A percentile compares a stretch with the other conserved stretches of the same genome.
These are phyloP conservation scores for Eupithecia pulchellata DNA, from an alignment of 2,888 invertebrate species.

Conservation along the genomic window DNA sequence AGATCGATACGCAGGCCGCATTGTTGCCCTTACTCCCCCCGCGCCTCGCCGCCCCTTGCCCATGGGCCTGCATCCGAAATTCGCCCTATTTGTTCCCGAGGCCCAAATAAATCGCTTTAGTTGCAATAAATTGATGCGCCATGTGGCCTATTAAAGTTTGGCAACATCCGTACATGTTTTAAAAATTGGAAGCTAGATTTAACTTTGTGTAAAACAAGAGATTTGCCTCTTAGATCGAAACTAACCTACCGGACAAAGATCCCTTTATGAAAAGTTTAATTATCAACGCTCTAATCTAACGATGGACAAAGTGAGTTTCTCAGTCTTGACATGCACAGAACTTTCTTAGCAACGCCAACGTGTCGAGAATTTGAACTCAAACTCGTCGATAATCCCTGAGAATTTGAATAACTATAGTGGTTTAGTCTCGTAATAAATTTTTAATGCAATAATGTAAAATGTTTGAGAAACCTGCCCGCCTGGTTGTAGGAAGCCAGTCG, in stretches of 20 bases:
- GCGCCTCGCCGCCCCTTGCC: constrained; percentile 57
- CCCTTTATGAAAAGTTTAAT: background rate
- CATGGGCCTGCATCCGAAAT: constrained; percentile 73
- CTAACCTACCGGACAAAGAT: background rate
- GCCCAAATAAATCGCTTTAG: constrained; percentile 81
- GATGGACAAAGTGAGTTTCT: background rate
- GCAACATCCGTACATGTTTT: background rate
- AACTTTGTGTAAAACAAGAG: background rate
- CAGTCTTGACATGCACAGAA: background rate
- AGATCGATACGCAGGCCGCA: constrained; percentile 83
- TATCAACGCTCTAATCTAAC: background rate
- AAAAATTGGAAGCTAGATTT: background rate
- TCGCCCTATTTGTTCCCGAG: constrained; percentile 81
- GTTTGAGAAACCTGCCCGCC: constrained; percentile 31
- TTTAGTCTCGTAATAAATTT: constrained; percentile 14
- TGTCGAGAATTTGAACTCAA: constrained; percentile 35
- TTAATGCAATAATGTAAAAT: constrained; percentile 26
- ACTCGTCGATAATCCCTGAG: constrained; percentile 7
- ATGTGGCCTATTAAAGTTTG: constrained; percentile 37
- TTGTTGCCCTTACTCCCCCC: constrained; percentile 73
- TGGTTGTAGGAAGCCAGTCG: constrained; percentile 51
- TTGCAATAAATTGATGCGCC: constrained; percentile 76
- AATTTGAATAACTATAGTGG: background rate
- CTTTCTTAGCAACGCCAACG: constrained; percentile 14
- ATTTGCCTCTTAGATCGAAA: too few species aligned